Base-by-base conservation (phyloP, 2,797 vertebrate species). In the Sebastes vulpes region DNA sequence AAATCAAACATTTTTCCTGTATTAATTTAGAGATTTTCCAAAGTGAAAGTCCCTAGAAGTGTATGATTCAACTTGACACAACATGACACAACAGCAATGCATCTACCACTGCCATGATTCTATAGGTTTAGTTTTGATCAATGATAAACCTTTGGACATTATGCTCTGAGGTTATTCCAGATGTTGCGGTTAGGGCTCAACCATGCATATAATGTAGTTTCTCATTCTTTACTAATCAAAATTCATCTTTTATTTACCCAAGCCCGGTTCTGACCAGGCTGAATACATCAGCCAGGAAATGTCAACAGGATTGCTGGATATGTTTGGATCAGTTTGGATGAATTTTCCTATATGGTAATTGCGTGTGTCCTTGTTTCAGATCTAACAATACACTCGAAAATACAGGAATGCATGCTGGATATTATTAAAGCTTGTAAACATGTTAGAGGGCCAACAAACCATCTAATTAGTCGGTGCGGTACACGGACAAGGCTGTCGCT, bases 401-500 rank as follows among this genome's bases (percentile, higher is more conserved):
- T 1, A 23, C 6, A 28, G 38, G 42, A 63, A 14, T n/a, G 12
- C 16, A 9, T 63, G 20, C 21, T 28, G 63, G 54, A 32, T 83
- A 63, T 59, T 75, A 54, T 54, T 57, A 38, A 71, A 63, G 28
- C 68, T 61, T 72, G 60, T 78, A 61, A 84, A 85, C 73, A 77
- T 65, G 77, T 53, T 60, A 60, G 16, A 63, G 23, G 48, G 29
- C 59, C 31, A 69, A 78, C 72, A 80, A 73, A 63, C 25, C 53
- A 35, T 63, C 65, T 81, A 79, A 83, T 91, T 89, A 89, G 77
- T 48, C 3, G 0, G 29, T 31, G 26, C 23, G 8, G n/a, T 71
- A 58, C 42, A 72, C 79, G 54, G 70, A 79, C 68, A n/a, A 21
- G 23, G 70, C 76, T 80, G 77, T 8, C 21, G 68, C 84, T 90